Evolutionary conservation across 2,888 invertebrate genomes (phyloP).

Genomic region (Coenonympha arcania): DNA sequence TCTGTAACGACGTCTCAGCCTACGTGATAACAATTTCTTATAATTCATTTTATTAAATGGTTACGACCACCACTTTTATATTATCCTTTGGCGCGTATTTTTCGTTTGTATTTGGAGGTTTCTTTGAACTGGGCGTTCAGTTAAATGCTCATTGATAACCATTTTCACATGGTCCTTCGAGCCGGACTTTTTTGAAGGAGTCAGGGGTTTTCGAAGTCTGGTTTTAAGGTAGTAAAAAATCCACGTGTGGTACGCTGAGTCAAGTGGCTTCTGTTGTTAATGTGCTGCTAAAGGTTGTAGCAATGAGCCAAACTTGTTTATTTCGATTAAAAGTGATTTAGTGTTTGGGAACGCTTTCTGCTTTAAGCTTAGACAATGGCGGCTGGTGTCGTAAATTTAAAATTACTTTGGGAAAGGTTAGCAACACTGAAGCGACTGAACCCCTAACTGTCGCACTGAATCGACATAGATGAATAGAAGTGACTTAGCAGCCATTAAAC

Average conservation of each 20-base stretch:
- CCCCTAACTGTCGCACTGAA: no score
- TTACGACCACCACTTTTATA: slow-evolving; percentile 31
- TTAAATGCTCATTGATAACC: slow-evolving; percentile 31
- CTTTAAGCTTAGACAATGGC: slow-evolving; percentile 52
- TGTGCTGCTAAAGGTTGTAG: slow-evolving; percentile 59
- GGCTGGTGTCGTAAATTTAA: slow-evolving; percentile 16
- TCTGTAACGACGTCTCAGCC: slow-evolving; percentile 72
- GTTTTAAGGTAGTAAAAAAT: slow-evolving; percentile 4
- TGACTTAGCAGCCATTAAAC: no score
- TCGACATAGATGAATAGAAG: no score
- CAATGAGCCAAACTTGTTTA: slow-evolving; percentile 55
- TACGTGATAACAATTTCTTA: slow-evolving; percentile 71
- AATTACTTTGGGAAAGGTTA: not conserved
- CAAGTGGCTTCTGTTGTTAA: slow-evolving; percentile 66
- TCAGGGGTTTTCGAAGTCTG: slow-evolving; percentile 21
- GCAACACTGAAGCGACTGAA: not conserved
- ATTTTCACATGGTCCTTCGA: slow-evolving; percentile 34
- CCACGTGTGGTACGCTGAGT: slow-evolving; percentile 36
- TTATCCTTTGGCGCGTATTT: slow-evolving; percentile 30
- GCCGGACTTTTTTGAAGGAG: slow-evolving; percentile 1
- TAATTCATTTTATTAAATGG: slow-evolving; percentile 52
- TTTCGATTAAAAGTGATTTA: slow-evolving; percentile 60
- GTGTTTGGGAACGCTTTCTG: slow-evolving; percentile 43
- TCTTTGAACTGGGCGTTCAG: slow-evolving; percentile 38
- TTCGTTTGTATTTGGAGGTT: slow-evolving; percentile 12